These are phyloP conservation scores for Vulpes vulpes DNA, from an alignment of 2,113 vertebrate species.

Conservation along the genomic window DNA sequence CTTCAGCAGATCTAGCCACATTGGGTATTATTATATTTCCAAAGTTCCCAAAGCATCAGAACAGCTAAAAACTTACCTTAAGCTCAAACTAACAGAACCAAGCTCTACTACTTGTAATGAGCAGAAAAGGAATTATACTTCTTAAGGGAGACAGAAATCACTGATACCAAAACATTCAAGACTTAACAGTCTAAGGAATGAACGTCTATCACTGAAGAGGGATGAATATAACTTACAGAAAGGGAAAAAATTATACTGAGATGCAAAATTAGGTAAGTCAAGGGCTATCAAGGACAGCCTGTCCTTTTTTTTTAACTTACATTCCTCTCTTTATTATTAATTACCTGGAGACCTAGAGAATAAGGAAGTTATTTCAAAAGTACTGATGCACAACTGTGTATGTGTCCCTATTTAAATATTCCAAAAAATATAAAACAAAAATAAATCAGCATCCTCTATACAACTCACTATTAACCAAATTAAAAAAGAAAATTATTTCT, in stretches of 20 bases:
- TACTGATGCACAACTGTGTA: neutral
- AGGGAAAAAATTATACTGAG: neutral
- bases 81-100: neutral
- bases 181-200: neutral
- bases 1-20: neutral
- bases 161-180: neutral
- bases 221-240: neutral
- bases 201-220: neutral
- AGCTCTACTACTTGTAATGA: neutral
- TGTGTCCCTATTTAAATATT: neutral
- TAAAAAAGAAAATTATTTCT: neutral
- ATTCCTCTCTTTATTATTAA: neutral
- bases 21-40: neutral
- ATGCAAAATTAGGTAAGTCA: conserved; percentile 5
- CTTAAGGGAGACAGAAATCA: neutral
- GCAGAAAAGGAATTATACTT: neutral
- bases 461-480: neutral
- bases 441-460: neutral
- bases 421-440: neutral
- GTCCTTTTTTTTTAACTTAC: neutral
- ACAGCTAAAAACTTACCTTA: conserved; percentile 10
- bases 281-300: neutral
- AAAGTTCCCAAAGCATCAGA: neutral
- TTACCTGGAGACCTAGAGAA: neutral
- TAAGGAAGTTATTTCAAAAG: neutral